These are phyloP conservation scores for Saccostrea cuccullata DNA, from an alignment of 1,140 invertebrate genomes.

Conservation along the genomic window DNA sequence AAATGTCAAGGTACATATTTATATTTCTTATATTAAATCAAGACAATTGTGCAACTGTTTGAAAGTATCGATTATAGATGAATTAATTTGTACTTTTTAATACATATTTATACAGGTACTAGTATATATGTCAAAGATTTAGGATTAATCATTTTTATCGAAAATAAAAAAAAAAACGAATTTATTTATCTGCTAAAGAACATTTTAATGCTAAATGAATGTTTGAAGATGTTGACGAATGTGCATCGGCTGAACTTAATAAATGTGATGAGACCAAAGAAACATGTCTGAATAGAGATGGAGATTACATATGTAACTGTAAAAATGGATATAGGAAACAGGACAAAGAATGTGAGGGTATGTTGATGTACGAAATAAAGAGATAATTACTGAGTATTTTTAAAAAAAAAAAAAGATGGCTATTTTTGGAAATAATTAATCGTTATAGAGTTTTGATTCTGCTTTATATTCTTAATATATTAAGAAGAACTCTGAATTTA, in stretches of 20 bases:
- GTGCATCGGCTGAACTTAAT: not conserved
- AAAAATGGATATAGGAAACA: not conserved
- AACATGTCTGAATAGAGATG: not conserved
- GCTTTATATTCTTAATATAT: no score
- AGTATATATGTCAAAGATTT: no score
- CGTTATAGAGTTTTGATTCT: no score
- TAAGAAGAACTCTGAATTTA: no score
- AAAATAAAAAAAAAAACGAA: no score
- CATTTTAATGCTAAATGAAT: not conserved
- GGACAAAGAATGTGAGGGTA: not conserved
- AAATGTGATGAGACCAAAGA: not conserved
- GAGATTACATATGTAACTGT: not conserved
- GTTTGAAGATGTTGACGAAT: not conserved
- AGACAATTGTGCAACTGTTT: not conserved
- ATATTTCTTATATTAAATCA: not conserved
- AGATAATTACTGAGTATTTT: not conserved
- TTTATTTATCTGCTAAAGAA: no score
- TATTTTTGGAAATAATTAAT: no score
- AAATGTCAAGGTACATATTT: constrained; percentile 37
- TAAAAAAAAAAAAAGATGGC: no score
- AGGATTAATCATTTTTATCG: no score
- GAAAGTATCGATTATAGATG: no score
- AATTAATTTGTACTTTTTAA: no score
- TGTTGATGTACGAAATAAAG: not conserved
- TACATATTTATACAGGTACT: no score